A percentile compares a stretch with the other conserved stretches of the same genome.
phyloP scores from a whole-genome alignment of 2,888 invertebrate species.

The Drosophila macrospina region DNA sequence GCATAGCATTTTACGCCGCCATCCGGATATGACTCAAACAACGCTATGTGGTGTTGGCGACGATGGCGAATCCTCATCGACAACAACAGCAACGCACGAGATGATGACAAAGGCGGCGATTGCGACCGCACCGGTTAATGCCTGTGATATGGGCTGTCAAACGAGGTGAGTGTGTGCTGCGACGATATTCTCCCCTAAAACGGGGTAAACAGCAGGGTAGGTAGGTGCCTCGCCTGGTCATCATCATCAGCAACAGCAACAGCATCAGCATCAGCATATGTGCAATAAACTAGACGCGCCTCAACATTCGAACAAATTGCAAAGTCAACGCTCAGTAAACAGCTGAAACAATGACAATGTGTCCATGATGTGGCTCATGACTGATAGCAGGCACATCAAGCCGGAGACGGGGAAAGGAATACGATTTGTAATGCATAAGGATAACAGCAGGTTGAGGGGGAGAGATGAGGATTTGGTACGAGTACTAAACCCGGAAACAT shows the following conservation, averaged over 20 bases:
- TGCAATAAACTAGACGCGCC: constrained; percentile 53
- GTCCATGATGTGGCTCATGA: constrained; percentile 24
- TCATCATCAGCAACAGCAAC: not conserved
- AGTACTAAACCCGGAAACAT: constrained; percentile 26
- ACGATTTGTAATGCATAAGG: not conserved
- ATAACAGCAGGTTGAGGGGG: not conserved
- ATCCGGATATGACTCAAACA: constrained; percentile 84
- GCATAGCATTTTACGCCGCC: constrained; percentile 83
- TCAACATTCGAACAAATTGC: constrained; percentile 57
- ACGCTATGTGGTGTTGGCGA: constrained; percentile 79
- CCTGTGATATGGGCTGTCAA: constrained; percentile 92
- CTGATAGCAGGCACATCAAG: constrained; percentile 1
- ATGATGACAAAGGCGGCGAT: constrained; percentile 68
- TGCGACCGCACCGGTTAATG: constrained; percentile 85
- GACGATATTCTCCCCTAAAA: too few relatives aligned
- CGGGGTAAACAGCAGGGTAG: not conserved
- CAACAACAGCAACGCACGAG: constrained; percentile 72
- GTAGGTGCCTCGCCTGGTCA: not conserved
- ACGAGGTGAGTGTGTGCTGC: constrained; percentile 89
- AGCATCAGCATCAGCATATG: constrained; percentile 23
- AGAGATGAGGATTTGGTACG: constrained; percentile 11
- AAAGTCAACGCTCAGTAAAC: constrained; percentile 66
- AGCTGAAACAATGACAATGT: constrained; percentile 65
- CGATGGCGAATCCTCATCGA: constrained; percentile 67
- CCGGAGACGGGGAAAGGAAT: not conserved